Evolutionary conservation across 1,140 invertebrate species (phyloP).

Genomic region (Psix sp.): DNA sequence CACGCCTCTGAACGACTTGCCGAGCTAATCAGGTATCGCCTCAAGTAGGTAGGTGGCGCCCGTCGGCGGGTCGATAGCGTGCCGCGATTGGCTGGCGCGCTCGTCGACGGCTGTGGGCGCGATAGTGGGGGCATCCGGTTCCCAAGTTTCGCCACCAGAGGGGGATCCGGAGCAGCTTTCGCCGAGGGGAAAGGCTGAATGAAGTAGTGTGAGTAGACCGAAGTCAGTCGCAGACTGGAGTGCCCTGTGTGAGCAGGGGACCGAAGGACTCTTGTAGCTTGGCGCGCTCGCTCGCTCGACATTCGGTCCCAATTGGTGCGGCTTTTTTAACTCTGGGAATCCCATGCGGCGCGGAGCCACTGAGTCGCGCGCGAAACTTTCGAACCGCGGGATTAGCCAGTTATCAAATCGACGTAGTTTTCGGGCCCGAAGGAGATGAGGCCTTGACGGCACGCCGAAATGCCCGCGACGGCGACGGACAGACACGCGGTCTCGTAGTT

Average conservation of each 20-base stretch:
- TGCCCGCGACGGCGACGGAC: constrained; percentile 42
- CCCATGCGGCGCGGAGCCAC: constrained; percentile 29
- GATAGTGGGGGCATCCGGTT: constrained; percentile 66
- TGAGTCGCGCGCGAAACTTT: constrained; percentile 26
- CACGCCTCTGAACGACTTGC: constrained; percentile 44
- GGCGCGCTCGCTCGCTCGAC: constrained; percentile 58
- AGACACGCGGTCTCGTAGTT: constrained; percentile 45
- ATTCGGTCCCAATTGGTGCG: constrained; percentile 32
- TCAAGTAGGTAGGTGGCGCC: constrained; percentile 4
- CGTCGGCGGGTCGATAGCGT: not conserved
- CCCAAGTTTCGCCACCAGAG: constrained; percentile 69
- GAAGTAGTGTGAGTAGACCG: constrained; percentile 76
- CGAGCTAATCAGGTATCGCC: constrained; percentile 29
- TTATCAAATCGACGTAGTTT: not conserved
- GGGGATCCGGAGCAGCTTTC: constrained; percentile 64
- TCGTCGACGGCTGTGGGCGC: constrained; percentile 39
- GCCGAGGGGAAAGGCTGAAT: constrained; percentile 67
- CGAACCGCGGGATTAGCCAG: not conserved
- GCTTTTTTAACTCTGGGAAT: constrained; percentile 8
- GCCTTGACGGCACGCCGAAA: constrained; percentile 41
- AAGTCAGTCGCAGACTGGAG: constrained; percentile 78
- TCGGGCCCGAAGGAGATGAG: constrained; percentile 25
- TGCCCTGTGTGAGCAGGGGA: constrained; percentile 76
- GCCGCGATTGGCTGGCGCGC: constrained; percentile 18
- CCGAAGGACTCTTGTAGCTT: constrained; percentile 65